These are phyloP conservation scores for Drosophila pandora DNA, from an alignment of 1,140 invertebrate genomes.

Conservation along the genomic window DNA sequence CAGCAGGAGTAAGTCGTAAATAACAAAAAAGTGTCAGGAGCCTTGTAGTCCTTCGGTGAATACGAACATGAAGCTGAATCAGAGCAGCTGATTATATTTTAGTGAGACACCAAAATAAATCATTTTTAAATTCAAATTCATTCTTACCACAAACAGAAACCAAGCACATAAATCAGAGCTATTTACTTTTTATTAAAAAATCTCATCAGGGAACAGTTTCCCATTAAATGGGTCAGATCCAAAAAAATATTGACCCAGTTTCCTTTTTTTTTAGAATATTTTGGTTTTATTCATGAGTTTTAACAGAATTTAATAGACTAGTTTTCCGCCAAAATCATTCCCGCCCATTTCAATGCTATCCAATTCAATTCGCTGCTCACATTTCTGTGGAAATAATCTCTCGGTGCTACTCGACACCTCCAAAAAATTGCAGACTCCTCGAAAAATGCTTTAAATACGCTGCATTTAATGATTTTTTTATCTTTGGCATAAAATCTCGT, in stretches of 20 bases:
- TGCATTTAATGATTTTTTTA: constrained; percentile 17
- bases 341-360: neutral
- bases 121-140: neutral
- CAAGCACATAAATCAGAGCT: constrained; percentile 2
- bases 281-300: constrained; percentile 8
- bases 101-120: constrained; percentile 1
- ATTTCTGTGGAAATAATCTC: constrained; percentile 37
- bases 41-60: neutral
- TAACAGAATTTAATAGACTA: neutral
- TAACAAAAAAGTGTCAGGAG: neutral
- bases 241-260: constrained; percentile 17
- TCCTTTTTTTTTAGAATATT: constrained; percentile 7
- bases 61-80: neutral
- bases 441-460: constrained; percentile 26
- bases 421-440: constrained; percentile 28
- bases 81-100: neutral
- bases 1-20: neutral
- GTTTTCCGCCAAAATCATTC: constrained; percentile 2
- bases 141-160: neutral
- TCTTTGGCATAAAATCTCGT: constrained; percentile 14
- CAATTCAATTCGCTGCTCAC: constrained; percentile 16
- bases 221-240: constrained; percentile 41
- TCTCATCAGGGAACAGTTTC: constrained; percentile 27
- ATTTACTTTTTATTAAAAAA: constrained; percentile 14
- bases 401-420: constrained; percentile 23